Evolutionary conservation across 2,797 vertebrate genomes (phyloP), one percentile per base, ranked within the genome.

Genomic region (Notolabrus celidotus): DNA sequence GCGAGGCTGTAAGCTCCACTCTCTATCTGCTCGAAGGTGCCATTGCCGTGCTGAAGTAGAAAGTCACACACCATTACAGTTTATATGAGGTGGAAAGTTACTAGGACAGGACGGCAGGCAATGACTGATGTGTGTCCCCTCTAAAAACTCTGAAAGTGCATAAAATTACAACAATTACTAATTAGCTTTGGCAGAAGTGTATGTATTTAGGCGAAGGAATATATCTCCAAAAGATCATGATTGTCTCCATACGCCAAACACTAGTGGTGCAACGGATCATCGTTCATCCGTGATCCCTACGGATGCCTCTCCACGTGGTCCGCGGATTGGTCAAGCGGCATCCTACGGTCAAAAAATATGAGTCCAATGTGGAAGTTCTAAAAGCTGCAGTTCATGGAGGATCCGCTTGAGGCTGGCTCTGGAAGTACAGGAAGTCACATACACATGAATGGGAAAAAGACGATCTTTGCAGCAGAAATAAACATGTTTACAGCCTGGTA

Each of bases 21-120:
- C 58, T 71, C 64, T 59, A 54, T 80, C 67, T 42, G 61, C 82
- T 76, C 47, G n/a, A 54, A 80, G 83, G 80, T 84, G 82, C 79
- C 82, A 79, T 54, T 78, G 77, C 81, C 46, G 81, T 80, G 79
- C 77, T 82, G 76, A 88, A 81, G 65, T 67, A 74, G 70, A 77
- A 81, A 73, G 86, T 86, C 88, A 88, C 73, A 79, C 82, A 62
- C 83, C 86, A 88, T 91, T 90, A 85, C 72, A 68, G 82, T 82
- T 87, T 71, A 88, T 57, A 89, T 89, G 79, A 85, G 85, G 81
- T 89, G 86, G 77, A 89, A 86, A 86, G 88, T 83, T 77, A 83
- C 50, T 74, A 72, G 72, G 74, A 82, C 82, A 78, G 72, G 73
- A 68, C 22, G 33, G 76, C 74, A 79, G 71, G 52, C 82, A 42